phyloP scores from a whole-genome alignment of 1,140 invertebrate species.

The Drosophila pseudoananassae region DNA sequence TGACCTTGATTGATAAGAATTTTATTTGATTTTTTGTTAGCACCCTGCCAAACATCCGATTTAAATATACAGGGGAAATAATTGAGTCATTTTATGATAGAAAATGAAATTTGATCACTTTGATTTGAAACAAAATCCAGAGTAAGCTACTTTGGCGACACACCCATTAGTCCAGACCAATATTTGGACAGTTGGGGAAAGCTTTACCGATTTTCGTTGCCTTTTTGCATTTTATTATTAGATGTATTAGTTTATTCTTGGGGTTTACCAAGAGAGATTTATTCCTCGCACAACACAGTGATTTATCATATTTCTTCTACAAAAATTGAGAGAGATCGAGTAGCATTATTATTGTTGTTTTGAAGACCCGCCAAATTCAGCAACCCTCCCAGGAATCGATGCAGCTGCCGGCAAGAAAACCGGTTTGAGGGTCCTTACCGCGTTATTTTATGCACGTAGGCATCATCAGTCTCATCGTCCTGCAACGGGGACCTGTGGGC shows the following conservation, averaged over 20 bases:
- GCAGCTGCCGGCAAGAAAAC: conserved; percentile 43
- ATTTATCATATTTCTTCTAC: background rate
- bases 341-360: background rate
- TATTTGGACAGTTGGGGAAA: conserved; percentile 31
- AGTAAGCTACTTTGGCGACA: conserved; percentile 20
- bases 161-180: conserved; percentile 25
- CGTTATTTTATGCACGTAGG: conserved; percentile 55
- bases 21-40: conserved; percentile 11
- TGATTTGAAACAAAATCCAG: conserved; percentile 17
- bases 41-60: conserved; percentile 37
- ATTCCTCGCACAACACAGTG: background rate
- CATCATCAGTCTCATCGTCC: conserved; percentile 60
- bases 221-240: conserved; percentile 15
- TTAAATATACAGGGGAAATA: background rate
- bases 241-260: conserved; percentile 6
- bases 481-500: conserved; percentile 46
- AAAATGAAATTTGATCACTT: conserved; percentile 18
- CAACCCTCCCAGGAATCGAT: conserved; percentile 11
- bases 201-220: conserved; percentile 30
- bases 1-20: conserved; percentile 68
- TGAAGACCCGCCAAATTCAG: conserved; percentile 11
- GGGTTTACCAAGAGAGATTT: background rate
- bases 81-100: background rate
- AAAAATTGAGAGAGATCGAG: background rate
- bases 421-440: conserved; percentile 66